A percentile compares a stretch with the other conserved stretches of the same genome.
These are phyloP conservation scores for Eustalomyia histrio DNA, from an alignment of 2,888 invertebrate species.

Conservation along the genomic window DNA sequence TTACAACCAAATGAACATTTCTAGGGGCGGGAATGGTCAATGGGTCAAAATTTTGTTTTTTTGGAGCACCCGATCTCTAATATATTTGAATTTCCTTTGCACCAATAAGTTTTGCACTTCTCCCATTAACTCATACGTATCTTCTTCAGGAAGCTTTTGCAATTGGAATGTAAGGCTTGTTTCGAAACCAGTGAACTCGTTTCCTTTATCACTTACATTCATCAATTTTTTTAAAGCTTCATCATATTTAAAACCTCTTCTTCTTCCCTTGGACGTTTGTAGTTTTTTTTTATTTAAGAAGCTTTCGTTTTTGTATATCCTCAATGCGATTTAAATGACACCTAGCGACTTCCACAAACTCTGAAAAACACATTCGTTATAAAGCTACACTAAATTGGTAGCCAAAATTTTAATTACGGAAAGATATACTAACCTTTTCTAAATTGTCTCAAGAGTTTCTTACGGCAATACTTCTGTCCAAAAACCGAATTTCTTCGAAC, in stretches of 20 bases:
- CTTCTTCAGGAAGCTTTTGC: slow-evolving; percentile 29
- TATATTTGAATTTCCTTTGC: slow-evolving; percentile 16
- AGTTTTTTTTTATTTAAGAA: background rate
- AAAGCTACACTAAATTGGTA: background rate
- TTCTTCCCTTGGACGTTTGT: background rate
- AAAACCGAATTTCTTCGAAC: slow-evolving; percentile 26
- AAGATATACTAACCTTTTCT: background rate
- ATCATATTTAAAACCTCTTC: background rate
- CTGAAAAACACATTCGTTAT: background rate
- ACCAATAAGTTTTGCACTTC: slow-evolving; percentile 29
- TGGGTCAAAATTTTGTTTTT: too few relatives aligned
- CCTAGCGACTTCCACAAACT: background rate
- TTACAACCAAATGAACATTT: too few relatives aligned
- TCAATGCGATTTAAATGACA: background rate
- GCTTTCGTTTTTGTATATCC: background rate
- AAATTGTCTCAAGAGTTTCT: background rate
- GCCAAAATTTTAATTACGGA: slow-evolving; percentile 2
- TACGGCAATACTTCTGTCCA: slow-evolving; percentile 12
- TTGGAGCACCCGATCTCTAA: background rate
- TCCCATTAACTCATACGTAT: slow-evolving; percentile 17
- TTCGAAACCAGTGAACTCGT: slow-evolving; percentile 5
- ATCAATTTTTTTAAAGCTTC: background rate
- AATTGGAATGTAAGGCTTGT: slow-evolving; percentile 27
- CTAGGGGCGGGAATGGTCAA: too few relatives aligned
- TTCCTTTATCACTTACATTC: slow-evolving; percentile 12